phyloP scores from a whole-genome alignment of 53 echinoderm and acorn worm species.

The Patiria pectinifera region DNA sequence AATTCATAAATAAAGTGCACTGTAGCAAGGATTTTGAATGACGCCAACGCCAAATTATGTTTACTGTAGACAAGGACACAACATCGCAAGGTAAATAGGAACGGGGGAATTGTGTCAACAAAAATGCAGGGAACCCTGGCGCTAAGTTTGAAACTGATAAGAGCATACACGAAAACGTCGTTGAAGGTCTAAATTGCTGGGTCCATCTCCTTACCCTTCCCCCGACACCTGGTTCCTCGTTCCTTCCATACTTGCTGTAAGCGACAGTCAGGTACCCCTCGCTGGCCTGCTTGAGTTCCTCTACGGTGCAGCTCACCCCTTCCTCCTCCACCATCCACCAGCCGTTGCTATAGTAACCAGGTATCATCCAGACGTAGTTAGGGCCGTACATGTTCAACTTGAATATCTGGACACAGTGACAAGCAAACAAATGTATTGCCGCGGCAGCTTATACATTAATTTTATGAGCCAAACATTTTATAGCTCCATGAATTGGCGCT shows the following conservation, averaged over 20 bases:
- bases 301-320: slow-evolving; percentile 49
- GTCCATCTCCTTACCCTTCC: slow-evolving; percentile 35
- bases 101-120: too few relatives aligned
- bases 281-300: slow-evolving; percentile 62
- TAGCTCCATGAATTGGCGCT: too few relatives aligned
- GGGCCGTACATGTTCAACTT: slow-evolving; percentile 38
- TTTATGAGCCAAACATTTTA: too few relatives aligned
- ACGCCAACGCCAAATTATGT: too few relatives aligned
- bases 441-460: background rate
- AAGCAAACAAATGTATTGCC: background rate
- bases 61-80: too few relatives aligned
- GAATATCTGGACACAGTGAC: background rate
- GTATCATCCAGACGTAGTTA: slow-evolving; percentile 51
- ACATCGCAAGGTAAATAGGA: too few relatives aligned
- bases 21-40: too few relatives aligned
- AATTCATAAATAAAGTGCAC: too few relatives aligned
- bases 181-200: background rate
- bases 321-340: slow-evolving; percentile 29
- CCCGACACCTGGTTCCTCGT: background rate
- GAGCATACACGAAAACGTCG: too few relatives aligned
- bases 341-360: background rate
- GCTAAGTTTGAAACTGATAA: too few relatives aligned
- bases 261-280: slow-evolving; percentile 82
- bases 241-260: slow-evolving; percentile 60
- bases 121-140: too few relatives aligned